phyloP scores from a whole-genome alignment of 2,797 vertebrate genomes.

The Pantherophis alleghaniensis region DNA sequence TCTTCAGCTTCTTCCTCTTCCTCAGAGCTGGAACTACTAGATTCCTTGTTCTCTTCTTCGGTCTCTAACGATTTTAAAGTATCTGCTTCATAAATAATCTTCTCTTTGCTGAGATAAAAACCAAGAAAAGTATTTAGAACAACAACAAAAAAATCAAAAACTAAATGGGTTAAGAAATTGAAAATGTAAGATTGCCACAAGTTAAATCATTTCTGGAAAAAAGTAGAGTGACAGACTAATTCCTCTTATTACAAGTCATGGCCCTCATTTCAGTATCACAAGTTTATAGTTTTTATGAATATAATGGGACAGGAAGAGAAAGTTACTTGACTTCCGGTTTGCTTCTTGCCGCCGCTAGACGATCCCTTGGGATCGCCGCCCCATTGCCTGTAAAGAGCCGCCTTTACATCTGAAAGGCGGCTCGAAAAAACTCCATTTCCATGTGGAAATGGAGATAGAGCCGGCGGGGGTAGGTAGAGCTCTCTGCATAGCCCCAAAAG shows the following conservation, averaged over 20 bases:
- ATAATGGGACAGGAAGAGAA: neutral
- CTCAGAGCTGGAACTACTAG: conserved; percentile 75
- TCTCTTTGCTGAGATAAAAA: conserved; percentile 71
- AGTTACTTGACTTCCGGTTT: too few species aligned
- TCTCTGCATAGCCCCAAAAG: too few species aligned
- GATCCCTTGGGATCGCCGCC: too few species aligned
- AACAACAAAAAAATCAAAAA: neutral
- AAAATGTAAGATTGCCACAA: neutral
- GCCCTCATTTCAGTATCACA: neutral
- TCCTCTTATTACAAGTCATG: neutral
- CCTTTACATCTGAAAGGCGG: too few species aligned
- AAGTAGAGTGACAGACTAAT: neutral
- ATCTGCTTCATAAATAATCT: conserved; percentile 75
- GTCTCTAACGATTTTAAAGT: conserved; percentile 62
- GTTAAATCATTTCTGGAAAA: neutral
- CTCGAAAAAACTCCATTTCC: too few species aligned
- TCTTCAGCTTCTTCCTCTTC: conserved; percentile 75
- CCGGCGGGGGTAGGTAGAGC: too few species aligned
- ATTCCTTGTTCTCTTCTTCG: conserved; percentile 74
- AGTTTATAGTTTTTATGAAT: neutral
- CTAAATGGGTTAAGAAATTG: neutral
- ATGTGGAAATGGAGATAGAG: too few species aligned
- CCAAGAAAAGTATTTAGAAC: conserved; percentile 24
- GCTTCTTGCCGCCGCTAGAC: too few species aligned
- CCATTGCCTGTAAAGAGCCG: too few species aligned